Percentiles rank a stretch among this genome's conserved stretches.
These are phyloP conservation scores for Plecturocebus donacophilus DNA, from an alignment of 2,113 vertebrate genomes.

Conservation along the genomic window DNA sequence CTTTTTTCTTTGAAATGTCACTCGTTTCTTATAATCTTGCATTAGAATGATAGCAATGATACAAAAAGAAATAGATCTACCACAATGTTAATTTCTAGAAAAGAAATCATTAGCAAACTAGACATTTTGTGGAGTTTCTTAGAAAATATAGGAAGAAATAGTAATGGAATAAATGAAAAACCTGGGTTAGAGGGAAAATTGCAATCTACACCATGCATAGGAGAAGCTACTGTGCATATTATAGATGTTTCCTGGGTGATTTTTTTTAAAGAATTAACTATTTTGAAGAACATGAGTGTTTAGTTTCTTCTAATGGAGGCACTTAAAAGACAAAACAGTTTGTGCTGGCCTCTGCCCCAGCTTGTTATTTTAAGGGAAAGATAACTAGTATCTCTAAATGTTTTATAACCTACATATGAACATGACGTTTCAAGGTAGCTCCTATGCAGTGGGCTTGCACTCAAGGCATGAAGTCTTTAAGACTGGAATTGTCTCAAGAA, in stretches of 20 bases:
- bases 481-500: not conserved
- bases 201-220: not conserved
- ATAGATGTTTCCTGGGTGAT: not conserved
- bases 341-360: rapidly evolving
- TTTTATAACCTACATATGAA: not conserved
- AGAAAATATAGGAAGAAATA: not conserved
- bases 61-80: not conserved
- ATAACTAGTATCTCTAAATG: too few relatives aligned
- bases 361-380: not conserved
- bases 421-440: not conserved
- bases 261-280: not conserved
- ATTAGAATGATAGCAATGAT: not conserved
- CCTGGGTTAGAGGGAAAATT: rapidly evolving
- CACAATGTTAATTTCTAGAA: not conserved
- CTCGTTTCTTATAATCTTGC: not conserved
- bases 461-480: not conserved
- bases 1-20: not conserved
- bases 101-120: not conserved
- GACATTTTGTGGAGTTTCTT: not conserved
- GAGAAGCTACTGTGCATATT: not conserved
- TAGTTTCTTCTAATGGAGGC: not conserved
- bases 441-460: not conserved
- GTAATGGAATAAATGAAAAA: not conserved
- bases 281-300: not conserved
- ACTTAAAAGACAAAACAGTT: not conserved